phyloP scores from a whole-genome alignment of 2,888 invertebrate species.

The Sepioteuthis lessoniana region DNA sequence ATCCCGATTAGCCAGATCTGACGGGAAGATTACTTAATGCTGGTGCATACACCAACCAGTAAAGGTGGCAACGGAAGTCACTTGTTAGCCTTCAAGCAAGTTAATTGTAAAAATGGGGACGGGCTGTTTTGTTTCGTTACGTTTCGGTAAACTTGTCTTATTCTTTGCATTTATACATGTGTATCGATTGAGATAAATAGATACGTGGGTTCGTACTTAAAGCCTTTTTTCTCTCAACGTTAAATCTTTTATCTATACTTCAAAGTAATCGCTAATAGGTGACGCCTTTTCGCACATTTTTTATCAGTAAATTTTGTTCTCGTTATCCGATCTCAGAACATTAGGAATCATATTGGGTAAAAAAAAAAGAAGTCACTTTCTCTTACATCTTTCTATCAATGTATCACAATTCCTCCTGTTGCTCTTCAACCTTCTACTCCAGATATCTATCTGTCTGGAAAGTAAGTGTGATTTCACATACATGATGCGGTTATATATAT shows the following conservation, averaged over 20 bases:
- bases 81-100: constrained; percentile 8
- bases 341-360: background rate
- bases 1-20: constrained; percentile 17
- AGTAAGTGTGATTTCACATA: too few species aligned
- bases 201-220: background rate
- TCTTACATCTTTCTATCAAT: background rate
- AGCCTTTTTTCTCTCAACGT: background rate
- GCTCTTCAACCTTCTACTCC: too few species aligned
- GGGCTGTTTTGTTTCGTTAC: background rate
- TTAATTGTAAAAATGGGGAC: background rate
- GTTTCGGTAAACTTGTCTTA: background rate
- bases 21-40: background rate
- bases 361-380: background rate
- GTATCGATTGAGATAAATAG: background rate
- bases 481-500: too few species aligned
- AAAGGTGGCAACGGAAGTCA: background rate
- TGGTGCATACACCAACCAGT: background rate
- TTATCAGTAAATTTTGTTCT: background rate
- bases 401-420: too few species aligned
- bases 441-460: too few species aligned
- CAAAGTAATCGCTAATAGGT: background rate
- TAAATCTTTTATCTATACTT: background rate
- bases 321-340: background rate
- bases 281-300: background rate
- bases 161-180: background rate